Conservation (phyloP, 2,113 vertebrate genomes). For the Maccullochella peelii region DNA sequence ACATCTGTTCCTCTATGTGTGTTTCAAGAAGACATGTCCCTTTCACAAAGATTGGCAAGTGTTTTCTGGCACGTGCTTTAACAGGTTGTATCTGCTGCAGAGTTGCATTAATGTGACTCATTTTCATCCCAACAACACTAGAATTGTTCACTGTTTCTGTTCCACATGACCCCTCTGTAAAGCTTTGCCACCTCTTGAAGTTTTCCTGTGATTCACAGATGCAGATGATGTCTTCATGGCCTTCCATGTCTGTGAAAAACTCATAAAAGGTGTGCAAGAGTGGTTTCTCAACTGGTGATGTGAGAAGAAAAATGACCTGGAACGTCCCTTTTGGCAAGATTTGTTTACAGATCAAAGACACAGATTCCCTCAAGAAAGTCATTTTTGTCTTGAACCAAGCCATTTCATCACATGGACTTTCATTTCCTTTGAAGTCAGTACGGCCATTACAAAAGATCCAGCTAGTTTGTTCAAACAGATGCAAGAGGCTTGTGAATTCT, state of each 20-base stretch:
- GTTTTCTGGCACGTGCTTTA: slow-evolving; percentile 63
- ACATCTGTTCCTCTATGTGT: slow-evolving; percentile 82
- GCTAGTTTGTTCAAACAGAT: slow-evolving; percentile 86
- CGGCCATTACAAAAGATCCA: slow-evolving; percentile 92
- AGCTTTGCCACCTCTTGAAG: slow-evolving; percentile 82
- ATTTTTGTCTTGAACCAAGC: slow-evolving; percentile 86
- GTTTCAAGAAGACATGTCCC: slow-evolving; percentile 80
- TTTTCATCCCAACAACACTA: slow-evolving; percentile 87
- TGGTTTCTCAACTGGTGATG: slow-evolving; percentile 83
- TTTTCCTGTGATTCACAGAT: slow-evolving; percentile 83
- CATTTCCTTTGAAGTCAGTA: slow-evolving; percentile 82
- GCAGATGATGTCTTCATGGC: slow-evolving; percentile 85
- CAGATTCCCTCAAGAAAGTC: slow-evolving; percentile 80
- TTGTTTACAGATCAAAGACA: slow-evolving; percentile 86
- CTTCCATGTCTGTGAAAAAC: slow-evolving; percentile 88
- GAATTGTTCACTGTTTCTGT: slow-evolving; percentile 69
- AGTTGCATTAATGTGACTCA: slow-evolving; percentile 86
- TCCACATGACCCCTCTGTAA: slow-evolving; percentile 82
- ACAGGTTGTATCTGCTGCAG: slow-evolving; percentile 78
- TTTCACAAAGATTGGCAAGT: slow-evolving; percentile 79
- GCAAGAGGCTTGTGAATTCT: slow-evolving; percentile 72
- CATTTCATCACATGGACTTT: slow-evolving; percentile 83
- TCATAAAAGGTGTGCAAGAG: slow-evolving; percentile 86
- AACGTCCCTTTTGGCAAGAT: slow-evolving; percentile 84
- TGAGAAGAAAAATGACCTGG: slow-evolving; percentile 85